These are phyloP conservation scores for Hypanus sabinus DNA, from an alignment of 2,113 vertebrate genomes.

Conservation along the genomic window DNA sequence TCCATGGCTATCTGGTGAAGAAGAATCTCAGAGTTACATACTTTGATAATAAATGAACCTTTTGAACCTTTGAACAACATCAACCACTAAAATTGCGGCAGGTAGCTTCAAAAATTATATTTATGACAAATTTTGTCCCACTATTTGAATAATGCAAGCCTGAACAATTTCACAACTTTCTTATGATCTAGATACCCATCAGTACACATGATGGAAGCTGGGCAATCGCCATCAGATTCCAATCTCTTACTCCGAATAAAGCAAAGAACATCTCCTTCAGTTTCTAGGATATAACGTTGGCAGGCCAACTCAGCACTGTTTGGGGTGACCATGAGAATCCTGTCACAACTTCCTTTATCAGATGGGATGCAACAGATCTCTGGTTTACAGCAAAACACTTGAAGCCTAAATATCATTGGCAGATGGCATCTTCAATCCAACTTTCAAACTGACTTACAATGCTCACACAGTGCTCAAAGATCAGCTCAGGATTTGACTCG, in stretches of 20 bases:
- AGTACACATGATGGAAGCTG: conserved; percentile 43
- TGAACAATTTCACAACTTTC: conserved; percentile 50
- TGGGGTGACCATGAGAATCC: conserved; percentile 42
- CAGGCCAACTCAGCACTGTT: conserved; percentile 43
- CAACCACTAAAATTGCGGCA: conserved; percentile 40
- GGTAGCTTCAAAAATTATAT: conserved; percentile 48
- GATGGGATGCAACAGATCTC: conserved; percentile 42
- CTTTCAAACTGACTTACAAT: conserved; percentile 52
- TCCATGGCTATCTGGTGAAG: no score
- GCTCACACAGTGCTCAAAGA: conserved; percentile 51
- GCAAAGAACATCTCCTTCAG: conserved; percentile 47
- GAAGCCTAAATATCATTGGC: conserved; percentile 48
- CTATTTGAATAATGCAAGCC: conserved; percentile 45
- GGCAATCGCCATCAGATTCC: not conserved
- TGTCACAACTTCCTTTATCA: conserved; percentile 42
- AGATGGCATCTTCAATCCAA: conserved; percentile 43
- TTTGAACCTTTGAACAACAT: conserved; percentile 45
- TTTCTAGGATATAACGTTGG: conserved; percentile 44
- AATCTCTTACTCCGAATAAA: conserved; percentile 39
- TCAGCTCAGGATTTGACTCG: conserved; percentile 44
- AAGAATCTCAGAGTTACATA: no score
- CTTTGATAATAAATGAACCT: no score
- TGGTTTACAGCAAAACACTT: conserved; percentile 44
- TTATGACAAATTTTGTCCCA: conserved; percentile 47
- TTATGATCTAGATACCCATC: conserved; percentile 46